A percentile compares a stretch with the other conserved stretches of the same genome.
Conservation (phyloP, 2,113 vertebrate genomes). For the Coptodon rendalli region DNA sequence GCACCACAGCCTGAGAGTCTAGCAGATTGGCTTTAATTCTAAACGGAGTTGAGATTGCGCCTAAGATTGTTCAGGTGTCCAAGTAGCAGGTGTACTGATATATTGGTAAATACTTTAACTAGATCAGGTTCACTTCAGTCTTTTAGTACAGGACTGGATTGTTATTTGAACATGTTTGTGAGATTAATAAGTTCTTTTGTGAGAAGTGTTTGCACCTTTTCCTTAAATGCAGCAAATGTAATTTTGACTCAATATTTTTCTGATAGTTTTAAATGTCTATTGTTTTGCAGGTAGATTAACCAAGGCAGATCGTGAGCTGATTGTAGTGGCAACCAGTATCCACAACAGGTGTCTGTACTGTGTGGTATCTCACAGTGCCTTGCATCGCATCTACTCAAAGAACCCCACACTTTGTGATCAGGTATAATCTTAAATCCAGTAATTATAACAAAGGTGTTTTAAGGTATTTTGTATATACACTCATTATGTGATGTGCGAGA, state of each 20-base stretch:
- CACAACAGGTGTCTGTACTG: slow-evolving; percentile 80
- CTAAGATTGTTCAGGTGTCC: not conserved
- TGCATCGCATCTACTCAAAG: slow-evolving; percentile 82
- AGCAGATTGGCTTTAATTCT: not conserved
- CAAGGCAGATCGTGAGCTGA: slow-evolving; percentile 82
- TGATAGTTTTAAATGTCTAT: fast-evolving
- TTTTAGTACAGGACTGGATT: not conserved
- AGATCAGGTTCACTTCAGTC: not conserved
- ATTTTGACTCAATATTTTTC: not conserved
- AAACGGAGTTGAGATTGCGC: fast-evolving
- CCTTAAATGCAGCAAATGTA: not conserved
- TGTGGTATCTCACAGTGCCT: slow-evolving; percentile 79
- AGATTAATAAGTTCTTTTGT: fast-evolving
- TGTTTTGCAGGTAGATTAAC: slow-evolving; percentile 70
- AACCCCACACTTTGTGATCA: slow-evolving; percentile 79
- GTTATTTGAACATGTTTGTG: not conserved
- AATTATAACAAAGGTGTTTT: not conserved
- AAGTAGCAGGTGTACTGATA: not conserved
- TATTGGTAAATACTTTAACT: not conserved
- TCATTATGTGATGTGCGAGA: not conserved
- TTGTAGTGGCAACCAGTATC: slow-evolving; percentile 79
- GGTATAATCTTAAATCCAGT: slow-evolving; percentile 23
- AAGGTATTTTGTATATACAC: not conserved
- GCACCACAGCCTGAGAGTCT: not conserved
- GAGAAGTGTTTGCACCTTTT: not conserved